Evolutionary conservation across 2,113 vertebrate species (phyloP).

Genomic region (Platycercus adscitus): DNA sequence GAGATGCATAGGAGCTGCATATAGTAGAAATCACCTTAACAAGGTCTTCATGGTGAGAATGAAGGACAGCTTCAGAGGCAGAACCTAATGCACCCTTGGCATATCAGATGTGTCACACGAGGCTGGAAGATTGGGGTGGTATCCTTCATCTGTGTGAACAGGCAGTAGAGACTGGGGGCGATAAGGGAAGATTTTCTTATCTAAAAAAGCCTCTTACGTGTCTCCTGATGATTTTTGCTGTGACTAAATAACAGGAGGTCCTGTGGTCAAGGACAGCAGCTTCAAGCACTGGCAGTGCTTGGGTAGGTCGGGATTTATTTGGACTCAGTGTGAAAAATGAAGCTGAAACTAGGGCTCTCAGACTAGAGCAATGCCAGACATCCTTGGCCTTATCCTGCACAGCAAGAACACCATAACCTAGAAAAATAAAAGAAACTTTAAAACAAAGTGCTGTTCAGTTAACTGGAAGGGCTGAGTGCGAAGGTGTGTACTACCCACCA

Average conservation of each 20-base stretch:
- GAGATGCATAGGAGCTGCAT: not conserved
- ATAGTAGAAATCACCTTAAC: not conserved
- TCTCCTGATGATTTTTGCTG: not conserved
- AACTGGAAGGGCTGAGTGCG: not conserved
- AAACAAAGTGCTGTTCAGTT: not conserved
- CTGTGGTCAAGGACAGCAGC: not conserved
- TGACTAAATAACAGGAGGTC: not conserved
- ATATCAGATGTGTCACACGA: not conserved
- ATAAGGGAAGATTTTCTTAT: not conserved
- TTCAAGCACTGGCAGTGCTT: not conserved
- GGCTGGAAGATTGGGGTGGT: not conserved
- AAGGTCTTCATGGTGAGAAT: rapidly evolving
- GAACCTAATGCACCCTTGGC: rapidly evolving
- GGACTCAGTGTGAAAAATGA: not conserved
- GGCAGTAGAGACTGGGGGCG: not conserved
- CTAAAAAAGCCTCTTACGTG: not conserved
- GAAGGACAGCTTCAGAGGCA: not conserved
- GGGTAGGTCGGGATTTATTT: not conserved
- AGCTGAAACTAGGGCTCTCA: not conserved
- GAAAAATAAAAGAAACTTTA: not conserved
- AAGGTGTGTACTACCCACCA: slow-evolving; percentile 29
- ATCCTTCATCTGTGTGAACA: not conserved
- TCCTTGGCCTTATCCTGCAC: not conserved
- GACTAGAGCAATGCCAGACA: not conserved
- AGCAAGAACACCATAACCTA: not conserved